These are phyloP conservation scores for Larimichthys crocea DNA, from an alignment of 2,113 vertebrate species.

Conservation along the genomic window DNA sequence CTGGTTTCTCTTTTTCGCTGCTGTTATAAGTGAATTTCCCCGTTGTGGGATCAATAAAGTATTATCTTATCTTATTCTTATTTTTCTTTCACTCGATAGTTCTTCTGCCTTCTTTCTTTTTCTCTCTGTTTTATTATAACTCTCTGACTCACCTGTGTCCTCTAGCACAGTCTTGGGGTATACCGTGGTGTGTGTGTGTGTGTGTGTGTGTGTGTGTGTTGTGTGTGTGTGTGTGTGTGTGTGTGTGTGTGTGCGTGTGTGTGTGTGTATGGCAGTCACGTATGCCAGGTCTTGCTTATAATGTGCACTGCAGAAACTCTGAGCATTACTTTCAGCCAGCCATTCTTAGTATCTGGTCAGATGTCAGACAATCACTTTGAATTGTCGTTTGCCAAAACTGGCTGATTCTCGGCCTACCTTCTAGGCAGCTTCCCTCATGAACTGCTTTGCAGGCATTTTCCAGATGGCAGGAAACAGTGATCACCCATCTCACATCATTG, in stretches of 20 bases:
- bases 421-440: slow-evolving; percentile 98
- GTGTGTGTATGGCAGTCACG: background rate
- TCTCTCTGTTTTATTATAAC: background rate
- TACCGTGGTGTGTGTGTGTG: background rate
- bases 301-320: background rate
- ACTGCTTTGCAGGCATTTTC: slow-evolving; percentile 99
- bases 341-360: background rate
- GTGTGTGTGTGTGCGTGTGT: no score
- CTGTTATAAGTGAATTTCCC: no score
- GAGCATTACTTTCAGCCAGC: no score
- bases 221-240: background rate
- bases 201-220: background rate
- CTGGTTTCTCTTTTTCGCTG: no score
- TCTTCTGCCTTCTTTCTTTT: background rate
- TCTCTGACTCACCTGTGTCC: slow-evolving; percentile 3
- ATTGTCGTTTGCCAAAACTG: background rate
- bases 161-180: slow-evolving; percentile 21
- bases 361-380: background rate
- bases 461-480: slow-evolving; percentile 99
- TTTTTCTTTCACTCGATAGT: background rate
- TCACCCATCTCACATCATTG: slow-evolving; percentile 96
- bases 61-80: no score
- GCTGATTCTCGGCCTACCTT: slow-evolving; percentile 81
- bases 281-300: background rate
- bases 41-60: no score